Evolutionary conservation across 2,888 invertebrate genomes (phyloP).

Genomic region (Orchesellides sinensis): DNA sequence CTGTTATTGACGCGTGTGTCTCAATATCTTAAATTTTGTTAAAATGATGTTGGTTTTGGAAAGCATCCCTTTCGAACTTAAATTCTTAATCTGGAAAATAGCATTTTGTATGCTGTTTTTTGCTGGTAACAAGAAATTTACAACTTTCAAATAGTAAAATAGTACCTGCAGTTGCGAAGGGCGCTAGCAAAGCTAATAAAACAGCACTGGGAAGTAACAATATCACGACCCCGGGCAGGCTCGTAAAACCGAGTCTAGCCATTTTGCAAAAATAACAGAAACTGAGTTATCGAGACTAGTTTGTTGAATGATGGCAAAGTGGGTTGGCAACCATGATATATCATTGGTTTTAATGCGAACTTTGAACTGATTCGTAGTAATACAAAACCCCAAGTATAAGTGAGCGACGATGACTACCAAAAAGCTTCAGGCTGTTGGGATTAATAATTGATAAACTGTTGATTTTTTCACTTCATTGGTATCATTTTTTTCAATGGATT

Average conservation of each 20-base stretch:
- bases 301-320: constrained; percentile 56
- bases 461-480: background rate
- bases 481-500: too few relatives aligned
- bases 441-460: background rate
- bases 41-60: too few relatives aligned
- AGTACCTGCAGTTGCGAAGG: constrained; percentile 61
- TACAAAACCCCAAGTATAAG: background rate
- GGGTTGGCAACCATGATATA: constrained; percentile 9
- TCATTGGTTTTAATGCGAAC: constrained; percentile 22
- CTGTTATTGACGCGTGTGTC: too few relatives aligned
- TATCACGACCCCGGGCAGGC: constrained; percentile 59
- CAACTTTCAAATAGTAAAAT: background rate
- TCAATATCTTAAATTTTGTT: too few relatives aligned
- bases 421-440: too few relatives aligned
- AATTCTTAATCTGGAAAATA: background rate
- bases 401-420: too few relatives aligned
- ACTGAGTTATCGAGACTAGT: constrained; percentile 49
- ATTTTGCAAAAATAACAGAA: constrained; percentile 48
- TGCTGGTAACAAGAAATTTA: too few relatives aligned
- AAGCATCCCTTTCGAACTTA: background rate
- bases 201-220: constrained; percentile 27
- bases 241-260: constrained; percentile 73
- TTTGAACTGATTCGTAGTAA: constrained; percentile 28
- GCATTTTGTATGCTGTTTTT: too few relatives aligned
- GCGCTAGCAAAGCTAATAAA: constrained; percentile 34